A percentile compares a stretch with the other conserved stretches of the same genome.
These are phyloP conservation scores for Lepus americanus DNA, from an alignment of 2,113 vertebrate species.

Conservation along the genomic window DNA sequence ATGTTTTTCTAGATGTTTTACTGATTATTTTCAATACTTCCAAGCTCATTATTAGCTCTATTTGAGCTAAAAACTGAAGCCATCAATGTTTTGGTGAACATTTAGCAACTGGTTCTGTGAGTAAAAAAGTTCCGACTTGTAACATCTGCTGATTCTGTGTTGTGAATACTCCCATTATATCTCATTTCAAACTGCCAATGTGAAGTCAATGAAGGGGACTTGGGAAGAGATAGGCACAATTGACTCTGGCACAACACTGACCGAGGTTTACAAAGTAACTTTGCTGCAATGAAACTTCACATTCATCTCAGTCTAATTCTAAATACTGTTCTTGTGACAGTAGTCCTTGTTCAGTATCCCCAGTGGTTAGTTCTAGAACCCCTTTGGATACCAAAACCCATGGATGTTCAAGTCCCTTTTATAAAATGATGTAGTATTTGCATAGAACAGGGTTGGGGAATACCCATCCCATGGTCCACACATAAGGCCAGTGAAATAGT, in stretches of 20 bases:
- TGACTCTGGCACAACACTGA: neutral
- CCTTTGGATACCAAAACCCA: too few relatives aligned
- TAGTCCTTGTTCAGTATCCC: too few relatives aligned
- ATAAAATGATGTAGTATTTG: too few relatives aligned
- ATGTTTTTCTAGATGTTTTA: conserved; percentile 48
- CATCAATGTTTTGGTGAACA: neutral
- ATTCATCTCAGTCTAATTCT: neutral
- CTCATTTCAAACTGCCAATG: neutral
- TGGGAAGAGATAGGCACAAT: neutral
- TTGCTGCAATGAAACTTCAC: neutral
- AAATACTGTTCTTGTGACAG: neutral
- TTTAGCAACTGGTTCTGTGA: neutral
- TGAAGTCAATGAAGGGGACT: neutral
- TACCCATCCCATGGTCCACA: too few relatives aligned
- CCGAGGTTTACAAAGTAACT: neutral
- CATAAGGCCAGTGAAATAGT: too few relatives aligned
- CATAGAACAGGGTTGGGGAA: too few relatives aligned
- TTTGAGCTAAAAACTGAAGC: conserved; percentile 18
- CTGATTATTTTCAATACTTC: conserved; percentile 46
- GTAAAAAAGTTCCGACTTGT: neutral
- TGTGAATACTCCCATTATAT: neutral
- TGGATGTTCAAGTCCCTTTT: too few relatives aligned
- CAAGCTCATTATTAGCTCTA: neutral
- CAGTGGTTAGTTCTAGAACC: too few relatives aligned
- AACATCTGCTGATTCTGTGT: neutral